Percentiles rank a stretch among this genome's conserved stretches.
These are phyloP conservation scores for Mya arenaria DNA, from an alignment of 1,140 invertebrate species.

Conservation along the genomic window DNA sequence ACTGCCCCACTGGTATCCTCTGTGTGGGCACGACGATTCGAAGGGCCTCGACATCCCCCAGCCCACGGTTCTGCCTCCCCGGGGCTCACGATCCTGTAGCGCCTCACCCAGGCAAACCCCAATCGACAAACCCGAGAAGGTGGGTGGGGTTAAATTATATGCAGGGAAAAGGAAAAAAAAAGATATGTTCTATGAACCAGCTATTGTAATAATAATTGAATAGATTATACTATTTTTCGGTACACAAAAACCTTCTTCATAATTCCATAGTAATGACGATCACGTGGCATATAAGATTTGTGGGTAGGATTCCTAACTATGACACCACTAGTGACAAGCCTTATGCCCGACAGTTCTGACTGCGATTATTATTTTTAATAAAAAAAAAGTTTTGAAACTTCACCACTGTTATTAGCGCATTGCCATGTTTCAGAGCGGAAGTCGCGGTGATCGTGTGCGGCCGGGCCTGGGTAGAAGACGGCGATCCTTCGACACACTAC, in stretches of 20 bases:
- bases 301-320: background rate
- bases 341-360: background rate
- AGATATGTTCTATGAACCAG: too few species aligned
- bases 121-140: background rate
- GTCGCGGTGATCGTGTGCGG: constrained; percentile 30
- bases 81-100: constrained; percentile 23
- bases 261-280: too few species aligned
- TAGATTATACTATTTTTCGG: too few species aligned
- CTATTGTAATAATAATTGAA: too few species aligned
- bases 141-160: background rate
- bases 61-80: constrained; percentile 72
- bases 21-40: constrained; percentile 77
- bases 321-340: background rate
- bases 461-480: constrained; percentile 54
- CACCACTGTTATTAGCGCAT: background rate
- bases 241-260: too few species aligned
- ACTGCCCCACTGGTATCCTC: constrained; percentile 83
- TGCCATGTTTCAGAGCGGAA: background rate
- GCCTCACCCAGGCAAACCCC: background rate
- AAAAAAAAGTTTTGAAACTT: background rate
- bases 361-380: background rate
- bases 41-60: constrained; percentile 75
- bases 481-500: constrained; percentile 60
- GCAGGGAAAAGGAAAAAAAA: too few species aligned
- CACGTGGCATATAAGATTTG: too few species aligned